phyloP scores from a whole-genome alignment of 1,140 invertebrate species.

The Drosophila bocki region DNA sequence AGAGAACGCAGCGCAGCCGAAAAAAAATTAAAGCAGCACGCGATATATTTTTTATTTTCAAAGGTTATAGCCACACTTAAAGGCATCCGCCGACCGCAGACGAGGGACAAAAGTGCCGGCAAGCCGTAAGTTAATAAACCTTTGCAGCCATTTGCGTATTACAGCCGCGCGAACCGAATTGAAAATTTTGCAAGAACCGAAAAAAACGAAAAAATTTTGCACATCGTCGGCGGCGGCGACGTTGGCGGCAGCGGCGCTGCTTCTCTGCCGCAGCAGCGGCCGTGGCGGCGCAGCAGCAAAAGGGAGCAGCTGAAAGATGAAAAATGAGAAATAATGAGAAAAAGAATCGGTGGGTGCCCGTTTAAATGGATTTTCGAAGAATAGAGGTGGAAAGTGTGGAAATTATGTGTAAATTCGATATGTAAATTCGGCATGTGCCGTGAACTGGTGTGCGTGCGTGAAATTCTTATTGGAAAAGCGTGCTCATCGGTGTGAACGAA shows the following conservation, averaged over 20 bases:
- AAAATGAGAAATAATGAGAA: conserved; percentile 45
- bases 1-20: conserved; percentile 73
- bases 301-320: conserved; percentile 66
- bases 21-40: conserved; percentile 76
- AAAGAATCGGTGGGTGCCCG: conserved; percentile 11
- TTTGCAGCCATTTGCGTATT: conserved; percentile 51
- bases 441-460: conserved; percentile 43
- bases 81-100: conserved; percentile 45
- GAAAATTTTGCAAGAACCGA: conserved; percentile 71
- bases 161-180: conserved; percentile 33
- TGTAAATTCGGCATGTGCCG: conserved; percentile 76
- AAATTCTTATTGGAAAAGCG: conserved; percentile 82
- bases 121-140: conserved; percentile 68
- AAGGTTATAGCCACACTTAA: conserved; percentile 63
- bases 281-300: conserved; percentile 61
- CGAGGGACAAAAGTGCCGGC: conserved; percentile 61
- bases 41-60: conserved; percentile 81
- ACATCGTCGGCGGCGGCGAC: conserved; percentile 71
- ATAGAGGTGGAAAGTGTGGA: conserved; percentile 28
- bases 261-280: conserved; percentile 41
- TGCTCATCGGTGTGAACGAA: conserved; percentile 70
- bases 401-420: conserved; percentile 67
- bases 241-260: conserved; percentile 39
- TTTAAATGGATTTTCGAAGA: conserved; percentile 21
- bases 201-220: conserved; percentile 72